Conservation (phyloP, 2,797 vertebrate species). For the Xiphophorus birchmanni region DNA sequence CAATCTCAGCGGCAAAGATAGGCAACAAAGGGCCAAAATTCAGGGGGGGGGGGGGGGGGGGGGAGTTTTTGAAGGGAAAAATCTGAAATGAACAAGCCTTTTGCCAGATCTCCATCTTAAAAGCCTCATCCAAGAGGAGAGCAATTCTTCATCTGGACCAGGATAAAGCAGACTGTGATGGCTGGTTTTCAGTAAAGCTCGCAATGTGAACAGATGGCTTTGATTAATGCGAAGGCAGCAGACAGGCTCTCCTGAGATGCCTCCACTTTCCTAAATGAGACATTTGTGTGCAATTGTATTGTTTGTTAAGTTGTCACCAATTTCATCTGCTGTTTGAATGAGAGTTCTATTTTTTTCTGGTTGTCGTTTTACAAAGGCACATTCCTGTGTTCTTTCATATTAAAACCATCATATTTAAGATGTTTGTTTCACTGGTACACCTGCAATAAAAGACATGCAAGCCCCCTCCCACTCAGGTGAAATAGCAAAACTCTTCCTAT, state of each 20-base stretch:
- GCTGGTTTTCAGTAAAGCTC: constrained; percentile 74
- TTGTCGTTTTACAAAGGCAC: not conserved
- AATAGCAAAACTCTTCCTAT: not conserved
- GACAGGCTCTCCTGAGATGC: constrained; percentile 67
- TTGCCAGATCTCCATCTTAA: constrained; percentile 37
- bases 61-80: not conserved
- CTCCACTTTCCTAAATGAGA: constrained; percentile 73
- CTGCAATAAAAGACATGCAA: not conserved
- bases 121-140: constrained; percentile 46
- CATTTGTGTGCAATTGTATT: constrained; percentile 76
- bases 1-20: constrained; percentile 1
- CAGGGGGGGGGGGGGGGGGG: no score
- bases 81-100: constrained; percentile 21
- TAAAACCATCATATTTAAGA: not conserved
- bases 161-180: constrained; percentile 71
- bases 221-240: constrained; percentile 69
- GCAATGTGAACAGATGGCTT: constrained; percentile 79
- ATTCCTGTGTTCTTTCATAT: not conserved
- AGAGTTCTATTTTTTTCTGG: constrained; percentile 24
- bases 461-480: not conserved
- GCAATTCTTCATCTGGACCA: constrained; percentile 73
- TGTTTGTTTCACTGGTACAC: not conserved
- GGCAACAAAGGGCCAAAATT: constrained; percentile 2
- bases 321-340: constrained; percentile 50
- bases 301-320: constrained; percentile 68